Percentiles rank a stretch among this genome's conserved stretches.
Conservation (phyloP, 2,888 invertebrate genomes). For the Diloba caeruleocephala region DNA sequence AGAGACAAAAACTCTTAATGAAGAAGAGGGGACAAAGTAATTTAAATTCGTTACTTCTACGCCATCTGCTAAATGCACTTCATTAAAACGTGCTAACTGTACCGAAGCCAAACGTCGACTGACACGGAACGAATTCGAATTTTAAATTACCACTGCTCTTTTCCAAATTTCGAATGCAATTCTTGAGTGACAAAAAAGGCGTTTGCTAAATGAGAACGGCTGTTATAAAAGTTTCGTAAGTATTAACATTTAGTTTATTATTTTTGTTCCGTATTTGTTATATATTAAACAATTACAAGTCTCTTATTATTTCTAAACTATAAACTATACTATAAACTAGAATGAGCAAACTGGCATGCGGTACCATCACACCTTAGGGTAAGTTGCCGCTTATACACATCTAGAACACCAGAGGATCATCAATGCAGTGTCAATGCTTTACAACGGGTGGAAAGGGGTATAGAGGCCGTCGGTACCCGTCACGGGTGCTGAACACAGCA, state of each 20-base stretch:
- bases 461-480: no score
- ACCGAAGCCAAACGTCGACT: slow-evolving; percentile 63
- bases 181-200: slow-evolving; percentile 59
- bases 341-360: no score
- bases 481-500: no score
- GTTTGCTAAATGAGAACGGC: slow-evolving; percentile 46
- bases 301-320: no score
- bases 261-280: no score
- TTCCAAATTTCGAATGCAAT: slow-evolving; percentile 71
- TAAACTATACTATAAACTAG: no score
- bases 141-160: slow-evolving; percentile 74
- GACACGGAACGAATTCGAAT: slow-evolving; percentile 71
- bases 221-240: slow-evolving; percentile 40
- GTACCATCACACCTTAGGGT: no score
- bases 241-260: slow-evolving; percentile 32
- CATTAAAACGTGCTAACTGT: slow-evolving; percentile 78
- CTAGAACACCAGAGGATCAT: no score
- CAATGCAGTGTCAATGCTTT: no score
- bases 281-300: no score
- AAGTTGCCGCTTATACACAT: no score
- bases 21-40: slow-evolving; percentile 70
- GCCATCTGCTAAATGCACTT: slow-evolving; percentile 81
- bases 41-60: slow-evolving; percentile 76
- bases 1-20: slow-evolving; percentile 69
- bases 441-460: no score